Evolutionary conservation across 2,888 invertebrate species (phyloP).

Genomic region (Sthenelais limicola): DNA sequence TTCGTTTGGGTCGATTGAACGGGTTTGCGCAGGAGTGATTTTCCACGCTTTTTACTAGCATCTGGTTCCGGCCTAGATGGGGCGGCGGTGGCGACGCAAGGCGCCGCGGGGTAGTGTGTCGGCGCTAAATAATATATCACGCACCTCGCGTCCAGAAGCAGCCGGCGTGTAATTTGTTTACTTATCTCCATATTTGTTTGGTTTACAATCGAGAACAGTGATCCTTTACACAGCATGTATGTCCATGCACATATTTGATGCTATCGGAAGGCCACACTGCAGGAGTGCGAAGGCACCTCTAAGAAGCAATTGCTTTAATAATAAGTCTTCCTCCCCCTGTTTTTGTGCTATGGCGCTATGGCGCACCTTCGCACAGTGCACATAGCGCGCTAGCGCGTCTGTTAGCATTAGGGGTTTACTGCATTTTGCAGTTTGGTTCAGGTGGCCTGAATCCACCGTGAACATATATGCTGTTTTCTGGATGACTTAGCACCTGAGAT

Average conservation of each 20-base stretch:
- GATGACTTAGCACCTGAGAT: no score
- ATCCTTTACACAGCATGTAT: background rate
- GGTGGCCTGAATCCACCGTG: no score
- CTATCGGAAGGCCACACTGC: background rate
- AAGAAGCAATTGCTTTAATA: no score
- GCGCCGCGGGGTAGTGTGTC: background rate
- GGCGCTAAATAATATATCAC: constrained; percentile 31
- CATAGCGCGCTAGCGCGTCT: no score
- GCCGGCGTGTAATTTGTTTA: constrained; percentile 32
- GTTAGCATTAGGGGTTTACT: no score
- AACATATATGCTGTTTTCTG: no score
- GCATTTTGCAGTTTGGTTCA: no score
- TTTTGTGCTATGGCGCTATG: no score
- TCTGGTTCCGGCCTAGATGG: background rate
- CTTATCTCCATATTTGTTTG: constrained; percentile 24
- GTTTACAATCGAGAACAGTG: constrained; percentile 27
- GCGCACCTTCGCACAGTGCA: no score
- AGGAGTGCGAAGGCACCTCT: background rate
- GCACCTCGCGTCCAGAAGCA: constrained; percentile 14
- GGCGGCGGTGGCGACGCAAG: background rate
- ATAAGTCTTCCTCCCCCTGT: no score
- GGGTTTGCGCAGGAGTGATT: background rate
- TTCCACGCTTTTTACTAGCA: background rate
- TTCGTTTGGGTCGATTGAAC: background rate
- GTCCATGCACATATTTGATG: constrained; percentile 4